Base-by-base conservation (phyloP, 1,140 invertebrate species). In the Oncopodura yosiiana region DNA sequence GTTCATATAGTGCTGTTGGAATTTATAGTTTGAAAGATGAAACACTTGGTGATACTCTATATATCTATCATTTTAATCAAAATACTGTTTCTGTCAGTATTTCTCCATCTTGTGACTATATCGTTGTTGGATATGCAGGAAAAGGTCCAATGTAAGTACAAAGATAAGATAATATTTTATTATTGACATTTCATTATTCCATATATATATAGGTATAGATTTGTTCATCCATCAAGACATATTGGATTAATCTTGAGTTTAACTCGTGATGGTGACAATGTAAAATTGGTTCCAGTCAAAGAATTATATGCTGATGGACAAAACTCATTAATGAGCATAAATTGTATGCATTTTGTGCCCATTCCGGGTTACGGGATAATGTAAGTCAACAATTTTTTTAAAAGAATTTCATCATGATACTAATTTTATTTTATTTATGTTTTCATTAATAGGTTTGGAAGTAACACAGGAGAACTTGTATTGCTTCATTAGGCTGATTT, bases 61-160 rank as follows among this genome's bases (percentile, higher is more conserved):
- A 55, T 38, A 45, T 58, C 6, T 64, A 52, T 39, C 62, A 64
- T 43, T 64, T 64, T 50, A 59, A 64, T 27, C 62, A 62, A 34
- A 62, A 62, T 21, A 48, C 34, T 14, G 37, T 62, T 8, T 59
- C 56, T 11, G 53, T 62, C 8, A 51, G 45, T 12, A 56, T 62
- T 18, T 46, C 52, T 11, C 60, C 60, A 11, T 58, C 56, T n/a
- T 62, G 51, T 34, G 61, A 64, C 36, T 64, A 64, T 21, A 42
- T 64, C 6, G 56, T 61, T 5, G 62, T 64, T n/a, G 62, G 58
- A 1, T 64, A 64, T 53, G 62, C 62, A 3, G 62, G 62, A 2
- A 32, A 59, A 16, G 59, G 62, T 5, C 58, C 62, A 29, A 34
- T 64, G 14, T 64, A n/a, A n/a, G n/a, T n/a, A n/a, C n/a, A n/a